A percentile compares a stretch with the other conserved stretches of the same genome.
These are phyloP conservation scores for Cheilosia pagana DNA, from an alignment of 2,888 invertebrate species.

Conservation along the genomic window DNA sequence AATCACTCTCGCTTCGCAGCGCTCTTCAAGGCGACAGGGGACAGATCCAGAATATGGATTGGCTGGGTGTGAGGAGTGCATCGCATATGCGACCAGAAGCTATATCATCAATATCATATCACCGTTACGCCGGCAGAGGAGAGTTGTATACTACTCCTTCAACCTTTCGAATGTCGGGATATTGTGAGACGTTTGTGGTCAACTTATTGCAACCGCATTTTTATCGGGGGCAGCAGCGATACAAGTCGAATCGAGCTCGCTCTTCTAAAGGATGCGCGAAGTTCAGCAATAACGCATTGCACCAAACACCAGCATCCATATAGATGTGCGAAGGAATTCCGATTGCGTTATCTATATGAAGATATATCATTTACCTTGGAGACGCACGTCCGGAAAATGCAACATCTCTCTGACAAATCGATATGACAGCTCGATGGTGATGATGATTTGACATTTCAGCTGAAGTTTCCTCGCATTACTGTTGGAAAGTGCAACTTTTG, in stretches of 20 bases:
- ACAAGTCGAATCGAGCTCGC: slow-evolving; percentile 9
- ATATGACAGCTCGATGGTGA: slow-evolving; percentile 55
- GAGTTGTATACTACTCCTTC: slow-evolving; percentile 6
- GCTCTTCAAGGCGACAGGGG: slow-evolving; percentile 58
- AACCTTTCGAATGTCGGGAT: slow-evolving; percentile 24
- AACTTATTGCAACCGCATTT: slow-evolving; percentile 71
- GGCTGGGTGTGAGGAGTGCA: slow-evolving; percentile 3
- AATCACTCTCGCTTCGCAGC: slow-evolving; percentile 67
- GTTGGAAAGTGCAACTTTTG: slow-evolving; percentile 22
- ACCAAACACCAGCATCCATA: not conserved
- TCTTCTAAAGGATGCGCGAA: not conserved
- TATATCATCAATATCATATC: slow-evolving; percentile 63
- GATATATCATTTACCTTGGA: slow-evolving; percentile 51
- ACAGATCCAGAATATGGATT: slow-evolving; percentile 45
- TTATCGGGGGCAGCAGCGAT: slow-evolving; percentile 42
- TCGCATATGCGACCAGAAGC: slow-evolving; percentile 46
- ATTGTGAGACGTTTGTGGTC: slow-evolving; percentile 67
- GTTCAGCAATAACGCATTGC: not conserved
- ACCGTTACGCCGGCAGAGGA: slow-evolving; percentile 27
- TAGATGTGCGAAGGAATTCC: slow-evolving; percentile 17
- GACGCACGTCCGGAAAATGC: slow-evolving; percentile 11
- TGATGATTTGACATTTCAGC: slow-evolving; percentile 36
- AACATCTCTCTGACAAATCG: slow-evolving; percentile 55
- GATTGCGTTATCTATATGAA: slow-evolving; percentile 30
- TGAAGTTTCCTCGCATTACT: slow-evolving; percentile 3